These are phyloP conservation scores for Mermis nigrescens DNA, from an alignment of 2,888 invertebrate species.

Conservation along the genomic window DNA sequence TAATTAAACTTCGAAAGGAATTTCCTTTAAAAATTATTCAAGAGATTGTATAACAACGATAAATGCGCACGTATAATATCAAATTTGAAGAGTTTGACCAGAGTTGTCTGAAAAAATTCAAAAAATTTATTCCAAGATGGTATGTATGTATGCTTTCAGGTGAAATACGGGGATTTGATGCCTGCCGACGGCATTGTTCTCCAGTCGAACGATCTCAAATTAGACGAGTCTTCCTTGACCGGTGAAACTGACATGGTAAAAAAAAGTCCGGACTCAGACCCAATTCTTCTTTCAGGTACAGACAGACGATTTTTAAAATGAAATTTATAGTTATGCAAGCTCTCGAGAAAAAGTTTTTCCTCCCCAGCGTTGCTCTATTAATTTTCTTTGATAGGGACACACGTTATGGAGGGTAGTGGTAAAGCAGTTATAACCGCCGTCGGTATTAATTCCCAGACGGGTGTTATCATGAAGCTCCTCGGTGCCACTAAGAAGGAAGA, in stretches of 20 bases:
- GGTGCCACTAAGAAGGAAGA: slow-evolving; percentile 27
- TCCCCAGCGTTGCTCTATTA: background rate
- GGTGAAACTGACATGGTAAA: slow-evolving; percentile 32
- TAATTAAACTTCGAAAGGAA: too few relatives aligned
- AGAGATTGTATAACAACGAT: too few relatives aligned
- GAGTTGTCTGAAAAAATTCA: too few relatives aligned
- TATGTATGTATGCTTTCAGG: too few relatives aligned
- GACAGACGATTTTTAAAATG: background rate
- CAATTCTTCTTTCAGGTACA: slow-evolving; percentile 27
- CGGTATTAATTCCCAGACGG: slow-evolving; percentile 88
- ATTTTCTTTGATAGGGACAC: slow-evolving; percentile 47
- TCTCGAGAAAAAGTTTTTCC: background rate
- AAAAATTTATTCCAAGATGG: too few relatives aligned
- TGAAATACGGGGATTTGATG: slow-evolving; percentile 35
- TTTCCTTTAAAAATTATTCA: too few relatives aligned
- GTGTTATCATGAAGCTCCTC: slow-evolving; percentile 50
- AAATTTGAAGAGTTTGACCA: too few relatives aligned
- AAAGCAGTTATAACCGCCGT: slow-evolving; percentile 94
- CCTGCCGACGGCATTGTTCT: slow-evolving; percentile 40
- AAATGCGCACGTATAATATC: too few relatives aligned
- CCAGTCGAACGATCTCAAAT: slow-evolving; percentile 39
- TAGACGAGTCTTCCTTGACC: slow-evolving; percentile 33
- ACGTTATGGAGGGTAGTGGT: slow-evolving; percentile 97
- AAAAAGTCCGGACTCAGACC: slow-evolving; percentile 27
- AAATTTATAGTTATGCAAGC: too few relatives aligned